Base-by-base conservation (phyloP, 2,797 vertebrate genomes). In the Eulemur albifrons region DNA sequence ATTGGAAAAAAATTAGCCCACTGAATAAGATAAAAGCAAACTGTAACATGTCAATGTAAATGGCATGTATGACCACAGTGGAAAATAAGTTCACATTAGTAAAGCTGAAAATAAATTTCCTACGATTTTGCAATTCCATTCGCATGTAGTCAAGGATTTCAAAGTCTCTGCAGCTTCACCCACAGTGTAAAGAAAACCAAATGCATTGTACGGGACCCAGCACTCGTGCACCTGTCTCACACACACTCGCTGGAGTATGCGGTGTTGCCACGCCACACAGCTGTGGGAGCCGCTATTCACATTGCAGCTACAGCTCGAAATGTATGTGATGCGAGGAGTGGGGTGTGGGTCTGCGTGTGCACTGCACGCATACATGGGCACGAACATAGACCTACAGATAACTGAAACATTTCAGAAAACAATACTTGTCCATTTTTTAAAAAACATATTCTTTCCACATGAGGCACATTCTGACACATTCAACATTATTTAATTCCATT, bases 321-420 rank as follows among this genome's bases (percentile, higher is more conserved):
- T 7, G 9, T n/a, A 83, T 15, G 57, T 67, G 61, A 84, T 27
- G 9, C 35, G 43, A 65, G 15, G 81, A 35, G 17, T 14, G 21
- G 63, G 32, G 10, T 2, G 12, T 1, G 61, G 0, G 21, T 12
- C 9, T 35, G 14, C 15, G 12, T 12, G 13, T 6, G 30, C 0
- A 5, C 32, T 32, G 3, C 57, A 43, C 27, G 13, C 0, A 11
- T 48, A 35, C 14, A 1, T 1, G 5, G 43, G 9, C 9, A 21
- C 17, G 48, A 54, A 18, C 59, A 23, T 8, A 69, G 50, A 32
- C 4, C 25, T 48, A 5, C 14, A 35, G 50, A 69, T 38, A 69
- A 43, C 14, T 35, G 32, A 30, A 73, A 65, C 21, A 18, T 40
- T 40, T 63, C 20, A 32, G 50, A 48, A 70, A 79, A 12, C 32